Conservation (phyloP, 2,888 invertebrate genomes). For the Trachelus iudaicus region DNA sequence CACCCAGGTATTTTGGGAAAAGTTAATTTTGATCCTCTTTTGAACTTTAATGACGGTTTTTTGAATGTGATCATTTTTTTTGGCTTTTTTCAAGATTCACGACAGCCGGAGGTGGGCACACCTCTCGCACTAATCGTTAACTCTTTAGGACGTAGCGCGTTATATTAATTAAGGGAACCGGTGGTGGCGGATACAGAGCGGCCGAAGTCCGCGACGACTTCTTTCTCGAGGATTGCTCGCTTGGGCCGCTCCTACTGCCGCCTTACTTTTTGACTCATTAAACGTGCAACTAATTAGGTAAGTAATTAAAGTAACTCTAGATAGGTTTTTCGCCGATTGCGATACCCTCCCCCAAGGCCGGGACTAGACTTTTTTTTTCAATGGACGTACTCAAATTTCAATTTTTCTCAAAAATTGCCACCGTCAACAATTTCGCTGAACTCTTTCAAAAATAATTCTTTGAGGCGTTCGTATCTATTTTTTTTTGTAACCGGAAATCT, state of each 20-base stretch:
- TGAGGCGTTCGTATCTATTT: neutral
- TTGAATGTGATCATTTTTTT: neutral
- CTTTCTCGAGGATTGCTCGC: neutral
- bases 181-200: neutral
- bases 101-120: neutral
- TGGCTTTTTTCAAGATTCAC: neutral
- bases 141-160: neutral
- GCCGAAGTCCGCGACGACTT: neutral
- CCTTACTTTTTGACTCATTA: constrained; percentile 7
- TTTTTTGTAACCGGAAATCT: neutral
- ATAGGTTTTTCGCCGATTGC: constrained; percentile 36
- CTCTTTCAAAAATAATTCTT: neutral
- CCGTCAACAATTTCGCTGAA: too few species aligned
- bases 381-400: neutral
- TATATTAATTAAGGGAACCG: neutral
- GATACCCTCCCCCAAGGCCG: constrained; percentile 27
- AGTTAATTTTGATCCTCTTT: neutral
- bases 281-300: constrained; percentile 15
- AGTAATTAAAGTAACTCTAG: constrained; percentile 26
- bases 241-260: neutral
- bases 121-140: neutral
- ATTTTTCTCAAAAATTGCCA: neutral
- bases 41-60: neutral
- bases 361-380: constrained; percentile 8
- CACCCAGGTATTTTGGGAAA: neutral